These are phyloP conservation scores for Folsomia manolachei DNA, from an alignment of 2,888 invertebrate genomes.

Conservation along the genomic window DNA sequence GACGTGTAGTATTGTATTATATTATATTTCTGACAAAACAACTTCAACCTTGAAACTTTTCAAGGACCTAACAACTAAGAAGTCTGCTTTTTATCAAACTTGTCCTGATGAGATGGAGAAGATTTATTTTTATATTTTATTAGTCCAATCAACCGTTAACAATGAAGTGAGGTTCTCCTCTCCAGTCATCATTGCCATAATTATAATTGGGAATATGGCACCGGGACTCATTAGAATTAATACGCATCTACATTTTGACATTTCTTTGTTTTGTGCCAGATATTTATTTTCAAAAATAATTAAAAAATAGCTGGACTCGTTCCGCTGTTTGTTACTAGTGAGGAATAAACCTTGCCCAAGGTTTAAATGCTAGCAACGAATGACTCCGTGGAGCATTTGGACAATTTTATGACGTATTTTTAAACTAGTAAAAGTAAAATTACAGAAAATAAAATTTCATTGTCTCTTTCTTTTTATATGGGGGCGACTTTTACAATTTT, in stretches of 20 bases:
- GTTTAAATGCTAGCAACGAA: too few relatives aligned
- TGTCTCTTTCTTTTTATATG: background rate
- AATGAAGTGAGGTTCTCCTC: background rate
- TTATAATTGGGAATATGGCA: background rate
- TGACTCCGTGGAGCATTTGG: too few relatives aligned
- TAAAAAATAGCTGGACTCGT: too few relatives aligned
- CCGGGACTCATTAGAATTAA: background rate
- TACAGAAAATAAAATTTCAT: background rate
- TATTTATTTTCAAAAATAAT: too few relatives aligned
- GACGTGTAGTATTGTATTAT: too few relatives aligned
- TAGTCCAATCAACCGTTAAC: background rate
- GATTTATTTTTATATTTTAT: background rate
- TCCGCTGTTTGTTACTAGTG: too few relatives aligned
- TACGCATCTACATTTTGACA: background rate
- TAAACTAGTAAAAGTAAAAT: too few relatives aligned
- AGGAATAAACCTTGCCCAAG: too few relatives aligned
- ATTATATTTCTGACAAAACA: background rate
- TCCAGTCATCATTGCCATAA: background rate
- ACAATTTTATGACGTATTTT: too few relatives aligned
- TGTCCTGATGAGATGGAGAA: background rate
- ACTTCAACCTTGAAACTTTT: conserved; percentile 39
- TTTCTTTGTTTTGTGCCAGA: too few relatives aligned
- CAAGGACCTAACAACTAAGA: conserved; percentile 28
- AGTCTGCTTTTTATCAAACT: background rate
- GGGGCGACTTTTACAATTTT: background rate